These are phyloP conservation scores for Malthinus seriepunctatus DNA, from an alignment of 2,888 invertebrate species.

Conservation along the genomic window DNA sequence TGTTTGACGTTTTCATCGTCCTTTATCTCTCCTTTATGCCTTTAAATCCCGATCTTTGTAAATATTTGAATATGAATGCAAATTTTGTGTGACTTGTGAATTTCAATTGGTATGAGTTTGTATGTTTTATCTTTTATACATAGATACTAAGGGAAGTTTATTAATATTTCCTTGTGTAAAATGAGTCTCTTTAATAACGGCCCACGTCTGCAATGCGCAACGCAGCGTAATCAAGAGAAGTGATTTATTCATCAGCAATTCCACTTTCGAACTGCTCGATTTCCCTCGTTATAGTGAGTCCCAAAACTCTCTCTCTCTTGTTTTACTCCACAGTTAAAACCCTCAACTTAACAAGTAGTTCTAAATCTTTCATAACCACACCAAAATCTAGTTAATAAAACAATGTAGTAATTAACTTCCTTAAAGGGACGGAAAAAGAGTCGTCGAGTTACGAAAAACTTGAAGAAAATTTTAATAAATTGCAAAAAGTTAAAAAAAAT, in stretches of 20 bases:
- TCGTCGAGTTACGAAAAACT: no score
- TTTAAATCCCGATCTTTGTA: conserved; percentile 30
- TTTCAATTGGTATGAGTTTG: conserved; percentile 25
- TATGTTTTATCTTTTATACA: conserved; percentile 21
- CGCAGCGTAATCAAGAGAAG: conserved; percentile 38
- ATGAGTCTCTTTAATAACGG: conserved; percentile 25
- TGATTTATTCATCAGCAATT: conserved; percentile 43
- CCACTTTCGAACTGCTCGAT: conserved; percentile 40
- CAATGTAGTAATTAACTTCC: conserved; percentile 38
- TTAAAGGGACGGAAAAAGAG: no score
- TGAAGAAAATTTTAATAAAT: no score
- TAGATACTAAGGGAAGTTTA: conserved; percentile 18
- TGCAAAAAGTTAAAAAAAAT: no score
- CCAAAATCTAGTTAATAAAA: conserved; percentile 39
- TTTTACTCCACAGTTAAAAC: background rate
- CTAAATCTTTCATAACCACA: conserved; percentile 40
- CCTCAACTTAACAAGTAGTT: conserved; percentile 3
- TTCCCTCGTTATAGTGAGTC: conserved; percentile 37
- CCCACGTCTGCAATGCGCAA: conserved; percentile 34
- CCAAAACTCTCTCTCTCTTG: conserved; percentile 19
- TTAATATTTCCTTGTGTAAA: conserved; percentile 30
- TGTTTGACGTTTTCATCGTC: conserved; percentile 28
- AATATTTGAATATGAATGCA: conserved; percentile 31
- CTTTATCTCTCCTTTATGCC: conserved; percentile 19
- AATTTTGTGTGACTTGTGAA: conserved; percentile 30